Evolutionary conservation across 2,113 vertebrate genomes (phyloP), one percentile per base, ranked within the genome.

Genomic region (Microtus pennsylvanicus): DNA sequence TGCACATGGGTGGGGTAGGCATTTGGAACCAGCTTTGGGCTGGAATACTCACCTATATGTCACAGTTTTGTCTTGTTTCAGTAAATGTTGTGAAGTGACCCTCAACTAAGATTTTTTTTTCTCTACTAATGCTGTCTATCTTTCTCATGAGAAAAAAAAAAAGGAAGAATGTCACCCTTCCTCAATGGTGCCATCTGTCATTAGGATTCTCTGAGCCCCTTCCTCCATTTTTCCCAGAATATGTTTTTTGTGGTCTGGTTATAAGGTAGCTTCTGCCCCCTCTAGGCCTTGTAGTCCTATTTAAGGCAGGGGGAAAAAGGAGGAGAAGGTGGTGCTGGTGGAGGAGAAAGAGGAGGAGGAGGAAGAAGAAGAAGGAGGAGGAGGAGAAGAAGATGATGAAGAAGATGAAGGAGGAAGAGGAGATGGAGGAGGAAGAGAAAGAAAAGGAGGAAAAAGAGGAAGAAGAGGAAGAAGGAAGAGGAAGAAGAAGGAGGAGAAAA

Each of bases 161-260:
- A 69, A 63, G 61, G 21, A 26, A 30, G 28, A 33, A 30, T 69
- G 65, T 33, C 12, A 33, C 22, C 4, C 4, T 3, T 19, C 5
- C 16, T 87, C 28, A 45, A 1, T 5, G 52, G 21, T 9, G n/a
- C 30, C 10, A 65, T 5, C n/a, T 19, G 80, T 2, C 17, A 16
- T n/a, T 61, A 50, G 30, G 16, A 16, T 89, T 63, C 61, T 70
- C 19, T 58, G 55, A 26, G 7, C 38, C 50, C 9, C 3, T 63
- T 67, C n/a, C 8, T 45, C 7, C 5, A 3, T 12, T 45, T 38
- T 21, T 45, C 13, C 30, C 13, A 16, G 8, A 9, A 0, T 17
- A 17, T 55, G 21, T 55, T 50, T 83, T 63, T 87, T 24, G 16
- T 47, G 13, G 1, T 78, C 55, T 10, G n/a, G 33, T 33, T 21